These are phyloP conservation scores for Neodontobutis hainanensis DNA, from an alignment of 2,113 vertebrate species.

Conservation along the genomic window DNA sequence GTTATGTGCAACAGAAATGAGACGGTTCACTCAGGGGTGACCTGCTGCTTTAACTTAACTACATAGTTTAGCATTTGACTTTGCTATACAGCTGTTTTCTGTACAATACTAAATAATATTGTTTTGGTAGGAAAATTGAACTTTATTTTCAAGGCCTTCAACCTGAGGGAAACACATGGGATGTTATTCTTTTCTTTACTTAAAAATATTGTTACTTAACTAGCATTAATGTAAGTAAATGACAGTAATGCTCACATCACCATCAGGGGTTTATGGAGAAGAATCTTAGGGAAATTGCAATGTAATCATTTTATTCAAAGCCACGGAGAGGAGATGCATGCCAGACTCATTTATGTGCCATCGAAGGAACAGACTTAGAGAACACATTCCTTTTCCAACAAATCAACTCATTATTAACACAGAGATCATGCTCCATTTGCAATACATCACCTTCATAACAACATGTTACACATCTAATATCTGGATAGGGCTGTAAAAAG, in stretches of 20 bases:
- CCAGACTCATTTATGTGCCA: conserved; percentile 51
- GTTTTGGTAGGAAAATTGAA: too few species aligned
- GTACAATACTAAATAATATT: too few species aligned
- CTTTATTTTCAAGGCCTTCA: too few species aligned
- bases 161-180: too few species aligned
- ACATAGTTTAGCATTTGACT: too few species aligned
- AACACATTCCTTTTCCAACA: conserved; percentile 8
- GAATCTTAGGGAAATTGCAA: conserved; percentile 12
- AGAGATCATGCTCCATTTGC: conserved; percentile 8
- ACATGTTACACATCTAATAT: conserved; percentile 1
- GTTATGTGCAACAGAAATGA: not conserved
- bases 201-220: too few species aligned
- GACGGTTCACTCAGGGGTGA: not conserved
- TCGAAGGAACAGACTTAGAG: conserved; percentile 33
- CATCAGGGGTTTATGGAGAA: conserved; percentile 2
- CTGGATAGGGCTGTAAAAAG: not conserved
- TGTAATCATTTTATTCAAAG: conserved; percentile 35
- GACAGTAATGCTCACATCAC: conserved; percentile 37
- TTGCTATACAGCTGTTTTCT: too few species aligned
- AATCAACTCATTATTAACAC: conserved; percentile 30
- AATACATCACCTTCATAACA: conserved; percentile 15
- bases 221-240: conserved; percentile 19
- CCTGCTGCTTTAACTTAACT: not conserved
- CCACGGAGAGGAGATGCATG: conserved; percentile 2
- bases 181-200: too few species aligned